Percentiles rank a stretch among this genome's conserved stretches.
Conservation (phyloP, 1,140 invertebrate genomes). For the Rhopalosiphum padi region DNA sequence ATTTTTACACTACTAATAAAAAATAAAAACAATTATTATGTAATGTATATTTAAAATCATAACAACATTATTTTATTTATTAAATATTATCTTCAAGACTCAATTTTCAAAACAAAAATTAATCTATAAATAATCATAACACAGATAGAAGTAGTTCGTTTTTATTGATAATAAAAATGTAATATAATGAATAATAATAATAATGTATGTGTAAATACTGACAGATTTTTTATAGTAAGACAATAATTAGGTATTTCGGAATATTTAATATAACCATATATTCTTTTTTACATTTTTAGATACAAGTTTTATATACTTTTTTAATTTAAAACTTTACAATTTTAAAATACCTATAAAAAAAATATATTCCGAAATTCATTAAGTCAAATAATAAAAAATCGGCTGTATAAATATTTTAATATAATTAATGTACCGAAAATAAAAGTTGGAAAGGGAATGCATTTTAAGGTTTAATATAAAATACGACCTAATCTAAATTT, state of each 20-base stretch:
- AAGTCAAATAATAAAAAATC: not conserved
- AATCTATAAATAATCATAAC: not conserved
- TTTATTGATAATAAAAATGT: conserved; percentile 43
- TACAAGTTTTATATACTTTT: not conserved
- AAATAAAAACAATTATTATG: no score
- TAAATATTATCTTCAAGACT: not conserved
- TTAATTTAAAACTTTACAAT: not conserved
- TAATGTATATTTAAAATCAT: not conserved
- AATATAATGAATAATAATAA: conserved; percentile 19
- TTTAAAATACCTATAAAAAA: not conserved
- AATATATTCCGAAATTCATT: not conserved
- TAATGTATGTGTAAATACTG: not conserved
- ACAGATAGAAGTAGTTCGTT: conserved; percentile 19
- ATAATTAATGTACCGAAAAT: not conserved
- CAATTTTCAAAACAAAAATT: not conserved
- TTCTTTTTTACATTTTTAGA: not conserved
- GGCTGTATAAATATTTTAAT: not conserved
- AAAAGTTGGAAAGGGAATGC: conserved; percentile 18
- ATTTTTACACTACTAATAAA: not conserved
- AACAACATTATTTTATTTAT: not conserved
- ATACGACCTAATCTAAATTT: not conserved
- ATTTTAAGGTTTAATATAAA: conserved; percentile 28
- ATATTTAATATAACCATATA: not conserved
- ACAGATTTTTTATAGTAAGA: not conserved
- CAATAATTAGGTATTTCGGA: not conserved